Percentiles rank a stretch among this genome's conserved stretches.
These are phyloP conservation scores for Corythaeola cristata DNA, from an alignment of 2,113 vertebrate genomes.

Conservation along the genomic window DNA sequence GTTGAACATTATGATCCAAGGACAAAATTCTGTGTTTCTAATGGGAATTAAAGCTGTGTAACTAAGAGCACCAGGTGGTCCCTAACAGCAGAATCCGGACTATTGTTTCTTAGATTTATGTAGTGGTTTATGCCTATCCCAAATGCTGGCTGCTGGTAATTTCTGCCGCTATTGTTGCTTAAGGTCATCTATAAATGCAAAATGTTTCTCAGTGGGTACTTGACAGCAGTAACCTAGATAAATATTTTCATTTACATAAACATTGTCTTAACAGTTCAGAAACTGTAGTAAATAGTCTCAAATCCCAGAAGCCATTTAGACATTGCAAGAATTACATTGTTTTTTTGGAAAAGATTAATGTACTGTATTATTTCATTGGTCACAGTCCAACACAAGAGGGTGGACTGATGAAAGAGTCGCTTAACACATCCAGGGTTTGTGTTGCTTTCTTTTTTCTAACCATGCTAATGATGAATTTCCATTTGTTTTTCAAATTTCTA, in stretches of 20 bases:
- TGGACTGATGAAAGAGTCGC: slow-evolving; percentile 22
- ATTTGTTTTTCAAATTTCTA: slow-evolving; percentile 38
- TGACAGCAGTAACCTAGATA: slow-evolving; percentile 62
- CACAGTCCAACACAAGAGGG: slow-evolving; percentile 4
- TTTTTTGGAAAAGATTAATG: slow-evolving; percentile 46
- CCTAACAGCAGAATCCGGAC: not conserved
- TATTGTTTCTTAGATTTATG: slow-evolving; percentile 42
- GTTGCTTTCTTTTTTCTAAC: slow-evolving; percentile 8
- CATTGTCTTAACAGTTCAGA: slow-evolving; percentile 52
- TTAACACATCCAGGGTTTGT: slow-evolving; percentile 9
- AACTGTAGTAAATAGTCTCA: slow-evolving; percentile 61
- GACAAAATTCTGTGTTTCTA: slow-evolving; percentile 1
- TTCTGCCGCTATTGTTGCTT: slow-evolving; percentile 45
- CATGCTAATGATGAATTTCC: slow-evolving; percentile 4
- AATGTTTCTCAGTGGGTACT: slow-evolving; percentile 29
- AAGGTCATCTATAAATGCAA: slow-evolving; percentile 49
- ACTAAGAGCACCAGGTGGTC: not conserved
- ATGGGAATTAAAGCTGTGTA: not conserved
- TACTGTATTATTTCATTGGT: slow-evolving; percentile 16
- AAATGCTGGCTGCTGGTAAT: slow-evolving; percentile 31
- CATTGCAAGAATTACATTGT: not conserved
- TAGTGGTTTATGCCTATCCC: not conserved
- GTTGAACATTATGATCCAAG: not conserved
- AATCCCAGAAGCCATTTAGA: slow-evolving; percentile 61
- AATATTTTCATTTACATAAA: slow-evolving; percentile 68